phyloP scores from a whole-genome alignment of 2,113 vertebrate genomes.

The Pterocles burchelli region DNA sequence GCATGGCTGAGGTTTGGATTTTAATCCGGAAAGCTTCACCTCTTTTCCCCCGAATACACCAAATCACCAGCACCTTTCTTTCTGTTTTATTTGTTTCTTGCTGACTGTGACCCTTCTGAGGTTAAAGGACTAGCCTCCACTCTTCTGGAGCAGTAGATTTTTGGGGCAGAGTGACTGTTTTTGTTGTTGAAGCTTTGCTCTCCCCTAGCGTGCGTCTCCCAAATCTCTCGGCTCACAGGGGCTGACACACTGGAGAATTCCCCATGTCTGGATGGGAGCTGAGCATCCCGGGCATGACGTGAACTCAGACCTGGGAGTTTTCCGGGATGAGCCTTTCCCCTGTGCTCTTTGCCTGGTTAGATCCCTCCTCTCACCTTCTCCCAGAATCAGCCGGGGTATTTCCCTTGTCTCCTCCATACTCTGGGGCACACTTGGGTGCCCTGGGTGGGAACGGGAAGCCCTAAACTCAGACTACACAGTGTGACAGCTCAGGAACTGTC shows the following conservation, averaged over 20 bases:
- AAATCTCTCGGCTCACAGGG: background rate
- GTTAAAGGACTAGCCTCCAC: background rate
- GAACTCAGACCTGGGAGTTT: background rate
- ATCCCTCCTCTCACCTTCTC: background rate
- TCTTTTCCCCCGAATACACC: background rate
- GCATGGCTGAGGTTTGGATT: background rate
- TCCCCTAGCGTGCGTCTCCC: background rate
- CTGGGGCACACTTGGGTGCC: background rate
- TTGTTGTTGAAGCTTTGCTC: background rate
- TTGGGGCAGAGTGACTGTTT: background rate
- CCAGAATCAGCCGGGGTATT: background rate
- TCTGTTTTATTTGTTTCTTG: background rate
- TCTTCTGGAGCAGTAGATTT: background rate
- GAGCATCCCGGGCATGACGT: fast-evolving
- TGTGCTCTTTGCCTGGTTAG: background rate
- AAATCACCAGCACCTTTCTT: background rate
- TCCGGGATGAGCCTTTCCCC: background rate
- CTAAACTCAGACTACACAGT: background rate
- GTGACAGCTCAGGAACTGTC: no score
- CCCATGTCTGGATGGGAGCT: background rate
- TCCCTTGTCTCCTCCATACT: background rate
- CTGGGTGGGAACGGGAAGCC: background rate
- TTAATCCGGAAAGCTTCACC: background rate
- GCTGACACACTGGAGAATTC: background rate
- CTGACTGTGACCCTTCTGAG: background rate